Conservation (phyloP, 2,113 vertebrate genomes). For the Apeltes quadracus region DNA sequence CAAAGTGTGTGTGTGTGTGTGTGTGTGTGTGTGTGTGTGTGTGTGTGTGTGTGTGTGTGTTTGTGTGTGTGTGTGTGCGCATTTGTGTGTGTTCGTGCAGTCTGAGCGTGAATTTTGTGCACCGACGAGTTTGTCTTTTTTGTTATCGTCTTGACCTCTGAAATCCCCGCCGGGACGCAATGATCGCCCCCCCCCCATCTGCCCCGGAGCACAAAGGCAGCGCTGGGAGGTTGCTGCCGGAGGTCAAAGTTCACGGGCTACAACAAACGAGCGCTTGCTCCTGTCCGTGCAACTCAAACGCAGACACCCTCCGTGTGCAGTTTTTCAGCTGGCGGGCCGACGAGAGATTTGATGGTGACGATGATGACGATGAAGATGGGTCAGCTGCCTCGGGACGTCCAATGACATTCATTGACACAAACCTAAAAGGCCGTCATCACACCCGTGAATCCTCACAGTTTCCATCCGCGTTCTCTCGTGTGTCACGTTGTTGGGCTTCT, state of each 20-base stretch:
- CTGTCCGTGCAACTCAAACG: background rate
- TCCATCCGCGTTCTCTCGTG: background rate
- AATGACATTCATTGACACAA: background rate
- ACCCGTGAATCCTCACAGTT: background rate
- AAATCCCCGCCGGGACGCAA: background rate
- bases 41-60: background rate
- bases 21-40: constrained; percentile 1
- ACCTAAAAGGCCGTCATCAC: background rate
- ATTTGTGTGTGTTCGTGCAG: background rate
- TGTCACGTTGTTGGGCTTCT: background rate
- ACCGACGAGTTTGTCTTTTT: background rate
- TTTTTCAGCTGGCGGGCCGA: background rate
- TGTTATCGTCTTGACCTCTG: constrained; percentile 14
- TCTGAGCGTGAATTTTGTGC: background rate
- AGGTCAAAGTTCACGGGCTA: constrained; percentile 38
- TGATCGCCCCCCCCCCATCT: background rate
- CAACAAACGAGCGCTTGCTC: constrained; percentile 30
- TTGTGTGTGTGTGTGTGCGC: background rate
- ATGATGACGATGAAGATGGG: background rate
- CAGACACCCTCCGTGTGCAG: background rate
- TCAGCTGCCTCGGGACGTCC: too few species aligned
- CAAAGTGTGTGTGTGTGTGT: background rate
- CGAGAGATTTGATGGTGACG: background rate
- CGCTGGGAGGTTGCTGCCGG: background rate
- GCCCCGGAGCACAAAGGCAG: background rate